Evolutionary conservation across 2,888 invertebrate species (phyloP), one percentile per base, ranked within the genome.

Genomic region (Aphidius colemani): DNA sequence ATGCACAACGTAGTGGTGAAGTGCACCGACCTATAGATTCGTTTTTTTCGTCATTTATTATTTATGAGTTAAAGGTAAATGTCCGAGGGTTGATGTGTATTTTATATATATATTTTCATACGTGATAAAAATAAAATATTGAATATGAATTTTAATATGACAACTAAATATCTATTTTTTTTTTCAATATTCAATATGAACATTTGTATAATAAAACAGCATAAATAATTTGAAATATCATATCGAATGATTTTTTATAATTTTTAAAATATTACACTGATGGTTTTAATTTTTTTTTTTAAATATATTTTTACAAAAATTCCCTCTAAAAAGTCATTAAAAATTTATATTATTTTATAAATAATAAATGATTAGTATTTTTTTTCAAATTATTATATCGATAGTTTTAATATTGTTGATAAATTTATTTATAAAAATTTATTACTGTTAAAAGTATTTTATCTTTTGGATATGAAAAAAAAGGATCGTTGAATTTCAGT

Each of bases 21-120:
- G 57, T 48, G 57, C 57, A 57, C 46, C 57, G 57, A 57, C 57
- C 57, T 57, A 57, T 57, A 57, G 57, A 57, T 46, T 46, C 7
- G 57, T 57, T 40, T 40, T 48, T 45, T 46, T 46, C 30, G 39
- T 10, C 46, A n/a, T 39, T n/a, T 45, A 39, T 57, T 30, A 46
- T 46, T 41, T 8, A 30, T 18, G 40, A 57, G 46, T n/a, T 1
- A 45, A 30, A 30, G 8, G 48, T 48, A 13, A 30, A 57, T 46
- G n/a, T 7, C 45, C 30, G 13, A 46, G 30, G 48, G 57, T 39
- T 8, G 13, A 18, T 18, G 13, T 18, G 46, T n/a, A 45, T 48
- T 45, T 46, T 45, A 30, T 30, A 30, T 30, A 30, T 30, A 30
- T 30, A 30, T 30, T 30, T 30, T 30, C 5, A 30, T 30, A 30